phyloP scores from a whole-genome alignment of 2,797 vertebrate genomes.

The Distichodus sexfasciatus region DNA sequence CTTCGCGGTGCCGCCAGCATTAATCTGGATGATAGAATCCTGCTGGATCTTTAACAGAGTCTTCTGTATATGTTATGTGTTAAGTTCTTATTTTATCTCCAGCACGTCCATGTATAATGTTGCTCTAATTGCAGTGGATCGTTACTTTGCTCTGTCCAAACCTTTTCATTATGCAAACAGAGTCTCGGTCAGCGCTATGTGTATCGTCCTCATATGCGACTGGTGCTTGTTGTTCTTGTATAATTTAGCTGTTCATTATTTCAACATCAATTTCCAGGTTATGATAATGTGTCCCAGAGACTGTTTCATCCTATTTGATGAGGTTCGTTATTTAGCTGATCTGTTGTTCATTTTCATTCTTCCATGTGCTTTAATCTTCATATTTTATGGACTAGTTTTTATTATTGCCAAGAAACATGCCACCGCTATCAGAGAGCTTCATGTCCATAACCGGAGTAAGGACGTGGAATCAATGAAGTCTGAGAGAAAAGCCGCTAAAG shows the following conservation, averaged over 20 bases:
- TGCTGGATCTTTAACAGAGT: not conserved
- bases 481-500: constrained; percentile 24
- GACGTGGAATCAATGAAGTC: not conserved
- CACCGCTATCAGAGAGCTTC: constrained; percentile 26
- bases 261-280: not conserved
- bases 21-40: constrained; percentile 12
- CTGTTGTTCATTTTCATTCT: not conserved
- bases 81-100: not conserved
- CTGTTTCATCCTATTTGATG: not conserved
- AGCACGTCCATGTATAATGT: constrained; percentile 10
- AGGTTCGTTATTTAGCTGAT: not conserved
- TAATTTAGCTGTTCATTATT: not conserved
- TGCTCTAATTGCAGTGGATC: constrained; percentile 12
- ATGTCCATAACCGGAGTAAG: not conserved
- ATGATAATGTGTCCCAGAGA: not conserved
- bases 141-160: constrained; percentile 7
- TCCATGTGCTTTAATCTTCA: not conserved
- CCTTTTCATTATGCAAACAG: constrained; percentile 6
- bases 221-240: not conserved
- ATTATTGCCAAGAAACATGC: constrained; percentile 23
- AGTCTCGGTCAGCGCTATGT: not conserved
- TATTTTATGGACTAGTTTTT: not conserved
- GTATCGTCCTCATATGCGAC: not conserved
- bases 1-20: constrained; percentile 12
- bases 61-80: not conserved